Evolutionary conservation across 2,113 vertebrate species (phyloP).

Genomic region (Silurus glanis): DNA sequence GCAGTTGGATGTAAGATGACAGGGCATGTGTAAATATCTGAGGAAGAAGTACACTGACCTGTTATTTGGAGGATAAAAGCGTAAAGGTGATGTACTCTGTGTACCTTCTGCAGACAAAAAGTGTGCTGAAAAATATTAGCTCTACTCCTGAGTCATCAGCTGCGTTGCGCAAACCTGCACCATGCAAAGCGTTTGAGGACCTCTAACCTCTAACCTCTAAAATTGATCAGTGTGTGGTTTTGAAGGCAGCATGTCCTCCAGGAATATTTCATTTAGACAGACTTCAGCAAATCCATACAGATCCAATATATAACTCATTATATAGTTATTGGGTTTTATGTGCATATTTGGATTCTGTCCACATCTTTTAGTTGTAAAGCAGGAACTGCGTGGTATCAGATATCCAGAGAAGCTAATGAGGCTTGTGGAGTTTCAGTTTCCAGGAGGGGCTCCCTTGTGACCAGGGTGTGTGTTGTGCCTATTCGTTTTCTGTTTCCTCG

Average conservation of each 20-base stretch:
- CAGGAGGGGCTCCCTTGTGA: slow-evolving; percentile 39
- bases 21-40: not conserved
- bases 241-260: not conserved
- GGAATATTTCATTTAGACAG: not conserved
- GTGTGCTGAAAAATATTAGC: not conserved
- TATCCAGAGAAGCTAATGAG: not conserved
- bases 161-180: not conserved
- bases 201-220: too few relatives aligned
- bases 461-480: not conserved
- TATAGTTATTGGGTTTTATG: not conserved
- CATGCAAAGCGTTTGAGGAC: not conserved
- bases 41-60: slow-evolving; percentile 18
- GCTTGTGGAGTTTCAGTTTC: slow-evolving; percentile 9
- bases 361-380: too few relatives aligned
- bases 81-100: not conserved
- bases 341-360: not conserved
- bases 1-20: not conserved
- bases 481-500: slow-evolving; percentile 32
- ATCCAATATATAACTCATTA: not conserved
- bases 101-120: not conserved
- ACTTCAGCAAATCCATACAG: not conserved
- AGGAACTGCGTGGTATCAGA: not conserved
- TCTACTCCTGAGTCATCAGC: not conserved
- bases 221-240: too few relatives aligned
- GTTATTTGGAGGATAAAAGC: slow-evolving; percentile 19